Evolutionary conservation across 2,888 invertebrate genomes (phyloP).

Genomic region (Pharmacophagus antenor): DNA sequence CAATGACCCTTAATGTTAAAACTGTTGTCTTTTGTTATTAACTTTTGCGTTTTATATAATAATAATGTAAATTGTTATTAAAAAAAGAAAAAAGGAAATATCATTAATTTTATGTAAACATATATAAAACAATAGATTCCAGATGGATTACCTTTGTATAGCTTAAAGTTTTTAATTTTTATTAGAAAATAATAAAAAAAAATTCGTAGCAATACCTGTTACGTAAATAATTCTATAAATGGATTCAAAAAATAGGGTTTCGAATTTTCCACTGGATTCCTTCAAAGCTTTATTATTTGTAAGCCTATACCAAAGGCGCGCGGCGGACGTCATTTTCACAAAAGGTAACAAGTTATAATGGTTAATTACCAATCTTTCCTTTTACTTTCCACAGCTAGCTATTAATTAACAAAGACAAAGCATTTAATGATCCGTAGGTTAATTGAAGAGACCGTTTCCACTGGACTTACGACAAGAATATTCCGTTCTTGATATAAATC

Average conservation of each 20-base stretch:
- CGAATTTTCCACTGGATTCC: constrained; percentile 54
- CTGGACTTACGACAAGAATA: constrained; percentile 1
- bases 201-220: constrained; percentile 48
- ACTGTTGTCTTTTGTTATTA: too few relatives aligned
- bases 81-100: too few relatives aligned
- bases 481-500: background rate
- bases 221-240: constrained; percentile 59
- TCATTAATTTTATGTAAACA: too few relatives aligned
- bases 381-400: constrained; percentile 13
- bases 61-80: too few relatives aligned
- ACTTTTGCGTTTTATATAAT: too few relatives aligned
- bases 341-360: background rate
- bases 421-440: constrained; percentile 15
- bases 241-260: constrained; percentile 61
- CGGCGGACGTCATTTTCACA: constrained; percentile 45
- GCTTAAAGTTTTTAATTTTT: too few relatives aligned
- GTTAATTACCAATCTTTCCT: constrained; percentile 18
- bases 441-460: constrained; percentile 22
- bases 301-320: constrained; percentile 47
- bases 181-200: too few relatives aligned
- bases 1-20: too few relatives aligned
- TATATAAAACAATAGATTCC: too few relatives aligned
- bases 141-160: too few relatives aligned
- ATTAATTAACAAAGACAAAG: constrained; percentile 25
- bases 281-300: constrained; percentile 57